Base-by-base conservation (phyloP, 2,888 invertebrate genomes). In the Amphipoea oculea region DNA sequence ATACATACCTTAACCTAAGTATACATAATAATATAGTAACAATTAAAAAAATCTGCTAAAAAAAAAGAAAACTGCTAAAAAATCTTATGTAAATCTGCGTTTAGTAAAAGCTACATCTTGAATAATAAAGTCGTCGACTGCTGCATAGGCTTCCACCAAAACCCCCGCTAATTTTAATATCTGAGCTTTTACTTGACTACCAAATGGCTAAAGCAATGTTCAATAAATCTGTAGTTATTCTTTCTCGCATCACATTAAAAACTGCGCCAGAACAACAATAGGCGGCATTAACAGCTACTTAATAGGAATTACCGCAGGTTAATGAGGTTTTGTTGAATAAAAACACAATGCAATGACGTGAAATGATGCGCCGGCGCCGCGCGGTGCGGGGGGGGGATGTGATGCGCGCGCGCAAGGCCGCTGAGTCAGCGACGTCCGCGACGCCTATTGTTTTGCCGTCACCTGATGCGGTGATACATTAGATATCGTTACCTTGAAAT, bases 301-400 rank as follows among this genome's bases (percentile, higher is more conserved):
- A 88, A 87, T 89, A 88, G 85, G 83, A 76, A 90, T 88, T 84
- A 85, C 79, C 76, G 85, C 80, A 84, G 84, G 83, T 87, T 87
- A 89, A 88, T 86, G 90, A 88, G 85, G 85, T 88, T 91, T 89
- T 87, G 87, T 89, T 85, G 86, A 87, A 88, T 86, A 86, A 84
- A 36, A 86, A 84, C 76, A 91, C 88, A 89, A 88, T 91, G 83
- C 85, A 82, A 87, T 83, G 86, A 89, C 82, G 87, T 83, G 86
- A 89, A 91, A 86, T 87, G 88, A 89, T 89, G 86, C 80, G 85
- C 86, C 78, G 69, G 78, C 78, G 84, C 74, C 70, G 84, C 71
- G 73, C 73, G 73, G 73, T 45, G 77, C 45, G 79, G 29, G 5
- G 51, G 40, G 40, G 42, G 6, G n/a, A 60, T n/a, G 45, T 36